Base-by-base conservation (phyloP, 2,888 invertebrate genomes). In the Luperina nickerlii region DNA sequence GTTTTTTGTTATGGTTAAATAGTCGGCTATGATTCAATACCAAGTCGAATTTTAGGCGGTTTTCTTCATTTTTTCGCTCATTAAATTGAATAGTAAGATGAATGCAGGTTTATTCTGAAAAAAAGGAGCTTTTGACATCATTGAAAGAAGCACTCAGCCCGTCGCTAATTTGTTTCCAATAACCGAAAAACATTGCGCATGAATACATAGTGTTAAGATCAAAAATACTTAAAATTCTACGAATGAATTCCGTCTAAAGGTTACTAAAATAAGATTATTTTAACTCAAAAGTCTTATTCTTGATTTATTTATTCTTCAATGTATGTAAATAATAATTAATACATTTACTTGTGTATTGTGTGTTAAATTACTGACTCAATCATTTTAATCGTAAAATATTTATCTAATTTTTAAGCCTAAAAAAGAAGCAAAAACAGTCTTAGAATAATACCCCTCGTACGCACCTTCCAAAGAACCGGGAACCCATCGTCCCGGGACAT, bases 1-100 rank as follows among this genome's bases (percentile, higher is more conserved):
- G 88, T 92, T 94, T 94, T 93, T 90, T 85, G 88, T 90, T 90
- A 32, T 20, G 13, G 13, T 51, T 13, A 89, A 91, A 90, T 89
- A 85, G 82, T 90, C 89, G 88, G 84, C 20, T 45, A 86, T 90
- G 88, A 92, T 90, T 86, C 86, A 74, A 86, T 87, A 85, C 84
- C 89, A 87, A 88, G 87, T 80, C 78, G 1, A 27, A 32, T 74
- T 42, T 51, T 72, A 1, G n/a, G 18, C 0, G 20, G 24, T 1
- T 51, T 24, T 45, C 11, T 51, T 38, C 0, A 15, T 62, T 42
- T 42, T 63, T 62, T 24, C 3, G 11, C 38, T 48, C 24, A 24
- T 20, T 48, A 51, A 66, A 32, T 20, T 18, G 7, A 24, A n/a
- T 69, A 69, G 3, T 13, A 42, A 54, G 8, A 15, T 54, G 9